Evolutionary conservation across 1,140 invertebrate species (phyloP), one percentile per base, ranked within the genome.

Genomic region (Drosophila oshimai): DNA sequence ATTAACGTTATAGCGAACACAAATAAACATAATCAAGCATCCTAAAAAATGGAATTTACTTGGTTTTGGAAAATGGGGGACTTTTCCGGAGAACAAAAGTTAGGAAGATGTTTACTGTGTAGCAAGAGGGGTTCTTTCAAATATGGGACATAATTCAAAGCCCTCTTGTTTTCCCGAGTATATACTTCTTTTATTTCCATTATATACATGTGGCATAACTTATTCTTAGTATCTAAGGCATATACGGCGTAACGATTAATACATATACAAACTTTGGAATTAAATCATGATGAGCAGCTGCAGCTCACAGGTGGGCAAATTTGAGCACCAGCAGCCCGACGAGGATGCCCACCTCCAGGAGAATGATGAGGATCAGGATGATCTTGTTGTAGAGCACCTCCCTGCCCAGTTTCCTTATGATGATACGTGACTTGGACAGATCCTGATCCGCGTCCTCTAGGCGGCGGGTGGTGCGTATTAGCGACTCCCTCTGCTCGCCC

Each of bases 371-470:
- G 9, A 92, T 89, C 12, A 93, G 61, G 18, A 92, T 90, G 0
- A 92, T 55, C 58, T 92, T 92, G 57, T 93, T 93, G 72, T 92
- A 93, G 4, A 93, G 12, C 18, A 92, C 90, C 74, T 92, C 91
- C 7, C 92, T 71, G 6, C 92, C 67, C 60, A 93, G 89, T 70
- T 89, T 88, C 1, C 81, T 74, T 17, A 93, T 79, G 6, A 92
- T 89, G 17, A 55, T 72, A 29, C 89, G 83, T 0, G 92, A 89
- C 33, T 77, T 90, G 33, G 90, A 90, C 20, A 93, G 50, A 50
- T 92, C 91, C 50, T 90, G 89, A 57, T 93, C 91, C 2, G 92
- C 92, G 61, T 92, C 90, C 31, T 92, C 90, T 9, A 93, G 69
- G 2, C 92, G 83, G 6, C 84, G 76, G n/a, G 91, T 91, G 7